Conservation (phyloP, 1,140 invertebrate genomes). For the Halesus radiatus region DNA sequence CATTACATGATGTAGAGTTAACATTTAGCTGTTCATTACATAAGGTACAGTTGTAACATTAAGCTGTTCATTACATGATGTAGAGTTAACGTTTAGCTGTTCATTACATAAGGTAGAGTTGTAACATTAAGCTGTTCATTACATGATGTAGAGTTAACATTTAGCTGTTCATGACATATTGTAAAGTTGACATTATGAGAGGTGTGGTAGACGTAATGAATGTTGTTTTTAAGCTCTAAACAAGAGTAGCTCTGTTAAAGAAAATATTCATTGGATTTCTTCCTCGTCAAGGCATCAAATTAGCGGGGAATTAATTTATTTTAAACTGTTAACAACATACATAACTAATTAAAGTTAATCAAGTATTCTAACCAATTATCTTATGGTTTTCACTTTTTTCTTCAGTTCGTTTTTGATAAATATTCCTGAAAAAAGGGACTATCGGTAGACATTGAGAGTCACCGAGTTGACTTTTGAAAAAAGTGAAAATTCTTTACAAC, state of each 20-base stretch:
- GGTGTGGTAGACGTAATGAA: too few relatives aligned
- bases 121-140: too few relatives aligned
- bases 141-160: too few relatives aligned
- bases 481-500: conserved; percentile 18
- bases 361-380: conserved; percentile 9
- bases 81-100: too few relatives aligned
- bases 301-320: conserved; percentile 17
- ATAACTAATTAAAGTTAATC: background rate
- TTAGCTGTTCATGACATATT: too few relatives aligned
- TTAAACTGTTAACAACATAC: background rate
- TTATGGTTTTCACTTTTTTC: conserved; percentile 21
- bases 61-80: too few relatives aligned
- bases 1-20: too few relatives aligned
- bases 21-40: too few relatives aligned
- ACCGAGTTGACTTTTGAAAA: background rate
- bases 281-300: background rate
- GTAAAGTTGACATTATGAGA: too few relatives aligned
- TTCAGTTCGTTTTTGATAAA: background rate
- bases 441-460: background rate
- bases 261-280: conserved; percentile 21
- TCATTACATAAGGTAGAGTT: too few relatives aligned
- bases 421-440: background rate
- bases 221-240: too few relatives aligned
- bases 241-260: background rate
- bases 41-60: too few relatives aligned